Evolutionary conservation across 2,113 vertebrate genomes (phyloP), one percentile per base, ranked within the genome.

Genomic region (Oophaga pumilio): DNA sequence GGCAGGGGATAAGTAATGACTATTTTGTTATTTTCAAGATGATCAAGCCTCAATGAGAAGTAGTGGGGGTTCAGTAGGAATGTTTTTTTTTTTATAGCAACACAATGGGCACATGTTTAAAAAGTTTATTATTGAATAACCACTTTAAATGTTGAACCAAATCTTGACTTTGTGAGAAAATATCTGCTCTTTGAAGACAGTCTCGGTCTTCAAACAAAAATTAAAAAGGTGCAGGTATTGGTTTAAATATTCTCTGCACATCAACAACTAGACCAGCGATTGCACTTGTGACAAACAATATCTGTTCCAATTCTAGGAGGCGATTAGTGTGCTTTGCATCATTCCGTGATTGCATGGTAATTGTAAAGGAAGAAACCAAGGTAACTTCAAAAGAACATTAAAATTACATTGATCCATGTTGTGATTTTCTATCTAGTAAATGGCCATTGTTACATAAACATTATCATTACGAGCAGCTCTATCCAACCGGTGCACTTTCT

Each of bases 311-410:
- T 28, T 71, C 17, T 84, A 50, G n/a, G 20, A 7, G 43, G 43
- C 52, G 80, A 82, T 76, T 85, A 62, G 26, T 76, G 53, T n/a
- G 76, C 74, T 68, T 78, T 33, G 85, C 28, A 62, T 66, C 76
- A 26, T 62, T 43, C 49, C 26, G 43, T 79, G 62, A 86, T 86
- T 86, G 73, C 49, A 86, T 68, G 17, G 73, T 62, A 85, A 57
- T 76, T 60, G 84, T 57, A 49, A n/a, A 28, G 71, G 71, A 76
- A 85, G 71, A 85, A 76, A 85, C 69, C 71, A 85, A 62, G 56
- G 71, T 62, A 53, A 85, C 71, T 76, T 62, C 26, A 71, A 26
- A 71, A 52, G 64, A 66, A 76, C 56, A 76, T 26, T 50, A 50
- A 85, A 85, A 85, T 85, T 43, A 73, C 33, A 76, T 50, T 73